A percentile compares a stretch with the other conserved stretches of the same genome.
Evolutionary conservation across 2,797 vertebrate species (phyloP).

Genomic region (Acridotheres tristis): DNA sequence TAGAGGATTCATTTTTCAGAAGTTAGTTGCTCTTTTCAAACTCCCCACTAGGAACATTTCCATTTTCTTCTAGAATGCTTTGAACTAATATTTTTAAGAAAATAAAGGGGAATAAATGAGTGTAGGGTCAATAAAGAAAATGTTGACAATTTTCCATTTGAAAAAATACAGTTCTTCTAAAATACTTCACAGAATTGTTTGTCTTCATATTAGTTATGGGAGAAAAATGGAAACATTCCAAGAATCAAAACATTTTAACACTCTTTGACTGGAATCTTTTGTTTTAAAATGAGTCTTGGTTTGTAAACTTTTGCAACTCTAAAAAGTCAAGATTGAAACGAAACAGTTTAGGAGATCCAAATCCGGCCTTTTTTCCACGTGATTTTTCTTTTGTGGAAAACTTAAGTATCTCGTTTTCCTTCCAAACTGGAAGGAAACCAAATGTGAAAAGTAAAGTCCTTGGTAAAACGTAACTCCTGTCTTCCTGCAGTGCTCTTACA

Average conservation of each 20-base stretch:
- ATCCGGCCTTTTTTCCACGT: background rate
- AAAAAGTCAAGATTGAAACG: slow-evolving; percentile 10
- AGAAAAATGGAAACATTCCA: background rate
- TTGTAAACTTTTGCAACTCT: slow-evolving; percentile 11
- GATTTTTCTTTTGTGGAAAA: slow-evolving; percentile 52
- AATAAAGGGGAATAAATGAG: background rate
- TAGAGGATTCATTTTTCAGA: background rate
- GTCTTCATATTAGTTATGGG: background rate
- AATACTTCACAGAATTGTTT: background rate
- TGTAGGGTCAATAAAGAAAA: background rate
- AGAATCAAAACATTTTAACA: slow-evolving; percentile 1
- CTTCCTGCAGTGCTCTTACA: slow-evolving; percentile 24
- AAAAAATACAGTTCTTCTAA: background rate
- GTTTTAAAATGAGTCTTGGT: background rate
- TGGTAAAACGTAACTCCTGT: slow-evolving; percentile 30
- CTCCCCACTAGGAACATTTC: background rate
- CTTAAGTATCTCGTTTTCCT: slow-evolving; percentile 31
- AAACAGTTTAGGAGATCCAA: background rate
- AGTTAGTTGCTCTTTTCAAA: background rate
- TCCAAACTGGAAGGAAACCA: slow-evolving; percentile 50
- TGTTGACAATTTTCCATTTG: background rate
- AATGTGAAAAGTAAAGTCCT: slow-evolving; percentile 49
- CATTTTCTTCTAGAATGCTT: background rate
- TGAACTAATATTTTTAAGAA: background rate
- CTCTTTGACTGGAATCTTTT: slow-evolving; percentile 19